phyloP scores from a whole-genome alignment of 2,113 vertebrate species.

The Raja brachyura region DNA sequence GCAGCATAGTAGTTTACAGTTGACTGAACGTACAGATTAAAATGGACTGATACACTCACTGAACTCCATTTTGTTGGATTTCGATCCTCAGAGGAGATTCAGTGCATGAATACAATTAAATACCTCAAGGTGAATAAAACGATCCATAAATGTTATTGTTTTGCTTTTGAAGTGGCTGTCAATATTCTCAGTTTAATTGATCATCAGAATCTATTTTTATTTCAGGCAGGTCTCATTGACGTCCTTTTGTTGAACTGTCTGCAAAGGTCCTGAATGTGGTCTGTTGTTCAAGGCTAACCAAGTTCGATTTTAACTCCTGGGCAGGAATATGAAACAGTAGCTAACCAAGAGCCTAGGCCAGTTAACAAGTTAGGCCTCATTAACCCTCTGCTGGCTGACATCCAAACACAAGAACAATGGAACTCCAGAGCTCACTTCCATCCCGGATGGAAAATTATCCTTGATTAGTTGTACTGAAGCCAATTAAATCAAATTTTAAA shows the following conservation, averaged over 20 bases:
- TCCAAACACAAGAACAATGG: background rate
- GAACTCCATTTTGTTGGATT: background rate
- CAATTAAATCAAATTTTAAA: too few relatives aligned
- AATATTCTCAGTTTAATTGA: background rate
- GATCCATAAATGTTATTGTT: background rate
- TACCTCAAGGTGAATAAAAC: conserved; percentile 13
- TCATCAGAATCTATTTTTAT: background rate
- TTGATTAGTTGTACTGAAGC: too few relatives aligned
- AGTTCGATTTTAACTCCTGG: background rate
- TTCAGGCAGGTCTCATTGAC: background rate
- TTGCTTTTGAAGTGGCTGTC: background rate
- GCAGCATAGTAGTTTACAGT: background rate
- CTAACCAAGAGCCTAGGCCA: background rate
- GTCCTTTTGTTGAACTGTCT: background rate
- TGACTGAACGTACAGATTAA: conserved; percentile 14
- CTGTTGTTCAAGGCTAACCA: background rate
- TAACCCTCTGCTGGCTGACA: background rate
- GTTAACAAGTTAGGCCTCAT: background rate
- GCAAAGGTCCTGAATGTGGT: background rate
- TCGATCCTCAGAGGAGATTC: background rate
- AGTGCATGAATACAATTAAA: conserved; percentile 22
- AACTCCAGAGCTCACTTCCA: background rate
- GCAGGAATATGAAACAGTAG: background rate
- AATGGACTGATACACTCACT: background rate
- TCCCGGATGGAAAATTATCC: too few relatives aligned